phyloP scores from a whole-genome alignment of 2,113 vertebrate genomes.

The Campylomormyrus tamandua region DNA sequence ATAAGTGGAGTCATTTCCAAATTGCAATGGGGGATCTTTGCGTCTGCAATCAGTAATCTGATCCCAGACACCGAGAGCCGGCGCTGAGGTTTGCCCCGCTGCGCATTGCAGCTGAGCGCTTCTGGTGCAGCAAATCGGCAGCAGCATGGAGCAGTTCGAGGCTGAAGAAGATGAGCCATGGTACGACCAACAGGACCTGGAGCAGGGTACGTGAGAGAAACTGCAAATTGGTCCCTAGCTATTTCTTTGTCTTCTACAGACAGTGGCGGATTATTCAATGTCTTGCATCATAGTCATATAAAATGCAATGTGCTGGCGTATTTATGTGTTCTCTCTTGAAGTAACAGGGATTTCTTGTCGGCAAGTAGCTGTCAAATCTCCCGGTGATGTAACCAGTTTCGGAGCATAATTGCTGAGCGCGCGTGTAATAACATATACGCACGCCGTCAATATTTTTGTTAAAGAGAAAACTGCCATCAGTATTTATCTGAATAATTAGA shows the following conservation, averaged over 20 bases:
- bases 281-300: background rate
- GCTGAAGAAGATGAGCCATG: conserved; percentile 91
- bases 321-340: background rate
- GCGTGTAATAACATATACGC: background rate
- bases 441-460: background rate
- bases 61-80: background rate
- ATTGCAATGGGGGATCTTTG: background rate
- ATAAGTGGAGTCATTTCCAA: background rate
- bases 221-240: background rate
- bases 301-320: background rate
- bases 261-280: background rate
- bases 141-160: conserved; percentile 87
- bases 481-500: background rate
- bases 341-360: background rate
- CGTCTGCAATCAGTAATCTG: background rate
- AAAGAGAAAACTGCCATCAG: background rate
- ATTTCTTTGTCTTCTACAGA: background rate
- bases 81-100: background rate
- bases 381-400: background rate
- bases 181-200: conserved; percentile 93
- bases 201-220: conserved; percentile 75
- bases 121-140: conserved; percentile 23
- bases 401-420: background rate
- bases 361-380: background rate
- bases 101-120: background rate